Evolutionary conservation across 2,888 invertebrate species (phyloP).

Genomic region (Biston betularia): DNA sequence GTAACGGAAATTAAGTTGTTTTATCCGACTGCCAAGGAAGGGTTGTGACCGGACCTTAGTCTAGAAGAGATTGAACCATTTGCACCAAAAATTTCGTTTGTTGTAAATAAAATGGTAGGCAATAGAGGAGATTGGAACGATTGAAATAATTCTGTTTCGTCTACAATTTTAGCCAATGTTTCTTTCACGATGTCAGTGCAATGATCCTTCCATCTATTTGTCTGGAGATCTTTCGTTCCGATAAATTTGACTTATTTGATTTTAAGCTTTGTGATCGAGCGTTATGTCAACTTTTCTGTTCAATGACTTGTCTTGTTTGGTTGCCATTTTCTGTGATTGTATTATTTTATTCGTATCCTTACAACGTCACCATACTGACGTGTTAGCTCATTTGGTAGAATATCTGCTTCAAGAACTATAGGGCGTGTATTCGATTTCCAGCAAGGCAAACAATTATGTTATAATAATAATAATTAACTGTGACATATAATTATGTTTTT

Average conservation of each 20-base stretch:
- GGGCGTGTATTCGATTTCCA: no score
- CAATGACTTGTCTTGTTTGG: background rate
- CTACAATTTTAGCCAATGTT: background rate
- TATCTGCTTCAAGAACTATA: no score
- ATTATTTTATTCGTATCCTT: no score
- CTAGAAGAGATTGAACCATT: background rate
- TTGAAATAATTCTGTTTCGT: background rate
- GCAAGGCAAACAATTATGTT: no score
- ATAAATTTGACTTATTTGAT: slow-evolving; percentile 6
- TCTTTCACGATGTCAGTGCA: background rate
- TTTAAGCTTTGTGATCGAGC: background rate
- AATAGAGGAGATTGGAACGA: background rate
- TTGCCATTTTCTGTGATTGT: no score
- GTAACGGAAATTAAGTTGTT: no score
- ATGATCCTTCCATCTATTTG: background rate
- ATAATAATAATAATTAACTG: no score
- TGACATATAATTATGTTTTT: background rate
- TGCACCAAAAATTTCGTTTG: background rate
- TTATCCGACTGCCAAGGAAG: no score
- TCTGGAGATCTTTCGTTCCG: slow-evolving; percentile 2
- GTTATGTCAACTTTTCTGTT: background rate
- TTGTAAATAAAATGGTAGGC: no score
- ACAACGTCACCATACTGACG: no score
- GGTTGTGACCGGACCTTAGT: background rate
- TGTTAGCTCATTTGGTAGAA: no score